Evolutionary conservation across 2,113 vertebrate species (phyloP), one percentile per base, ranked within the genome.

Genomic region (Psittacus erithacus): DNA sequence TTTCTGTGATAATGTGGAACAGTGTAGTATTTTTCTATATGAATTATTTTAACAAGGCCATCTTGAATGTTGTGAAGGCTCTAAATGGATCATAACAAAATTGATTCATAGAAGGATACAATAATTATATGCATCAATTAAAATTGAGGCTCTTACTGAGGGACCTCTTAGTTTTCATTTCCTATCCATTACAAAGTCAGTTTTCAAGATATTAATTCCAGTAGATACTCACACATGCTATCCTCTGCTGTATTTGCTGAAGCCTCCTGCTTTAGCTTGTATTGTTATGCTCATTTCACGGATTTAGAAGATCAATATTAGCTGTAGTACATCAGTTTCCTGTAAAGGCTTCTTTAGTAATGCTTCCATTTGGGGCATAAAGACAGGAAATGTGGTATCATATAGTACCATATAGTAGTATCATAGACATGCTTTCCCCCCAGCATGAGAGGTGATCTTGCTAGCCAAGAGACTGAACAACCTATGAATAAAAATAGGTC

Each of bases 181-280:
- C 33, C 9, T 64, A 24, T 41, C 15, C 4, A 1, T 6, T 63
- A 33, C 3, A 2, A 93, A 67, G 13, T 86, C 18, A 55, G 16
- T 73, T 93, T 79, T 69, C 43, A 65, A 6, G 13, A 62, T 46
- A 8, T 10, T 43, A 46, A 47, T 80, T 43, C 6, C 5, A 38
- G 2, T 4, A 76, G 60, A n/a, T 52, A 22, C 0, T 11, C 10
- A 6, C 31, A 1, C 2, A 4, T 23, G 4, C 17, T 2, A 8
- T 46, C 22, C 10, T 59, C 23, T 38, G n/a, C 16, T 2, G 1
- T 1, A 0, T 73, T 86, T 82, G 9, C 15, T 79, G 20, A 5
- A n/a, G 33, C 1, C 2, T 85, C 41, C 18, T 82, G 9, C 10
- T 52, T 75, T 52, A 47, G 18, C 9, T 53, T 69, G 3, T 86